phyloP scores from a whole-genome alignment of 1,140 invertebrate genomes.

The Tetragnatha versicolor region DNA sequence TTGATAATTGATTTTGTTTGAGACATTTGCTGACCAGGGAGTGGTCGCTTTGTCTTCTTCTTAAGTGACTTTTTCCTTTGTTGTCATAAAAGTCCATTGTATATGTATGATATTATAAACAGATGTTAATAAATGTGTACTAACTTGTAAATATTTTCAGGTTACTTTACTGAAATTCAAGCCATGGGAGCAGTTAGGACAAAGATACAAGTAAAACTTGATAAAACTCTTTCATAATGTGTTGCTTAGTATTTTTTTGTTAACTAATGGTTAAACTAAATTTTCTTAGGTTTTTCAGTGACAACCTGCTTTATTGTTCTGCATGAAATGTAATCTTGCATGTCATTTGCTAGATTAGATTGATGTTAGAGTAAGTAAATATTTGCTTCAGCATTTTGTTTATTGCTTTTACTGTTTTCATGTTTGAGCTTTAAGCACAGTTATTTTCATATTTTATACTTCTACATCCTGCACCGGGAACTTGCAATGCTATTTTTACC shows the following conservation, averaged over 20 bases:
- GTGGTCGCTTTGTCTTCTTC: too few species aligned
- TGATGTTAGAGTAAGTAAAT: constrained; percentile 39
- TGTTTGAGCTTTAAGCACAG: too few species aligned
- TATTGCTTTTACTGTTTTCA: not conserved
- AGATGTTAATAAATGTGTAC: too few species aligned
- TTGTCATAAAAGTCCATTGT: too few species aligned
- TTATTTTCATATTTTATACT: too few species aligned
- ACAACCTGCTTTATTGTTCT: constrained; percentile 17
- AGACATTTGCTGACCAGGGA: too few species aligned
- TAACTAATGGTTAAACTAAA: constrained; percentile 9
- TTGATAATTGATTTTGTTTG: too few species aligned
- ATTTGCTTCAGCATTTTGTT: constrained; percentile 36
- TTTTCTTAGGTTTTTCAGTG: constrained; percentile 41
- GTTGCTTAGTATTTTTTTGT: not conserved
- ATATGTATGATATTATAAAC: too few species aligned
- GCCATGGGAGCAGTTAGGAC: constrained; percentile 68
- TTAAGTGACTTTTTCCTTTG: too few species aligned
- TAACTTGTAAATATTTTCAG: constrained; percentile 61
- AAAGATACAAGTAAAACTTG: constrained; percentile 66
- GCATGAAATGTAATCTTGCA: constrained; percentile 33
- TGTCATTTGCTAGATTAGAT: constrained; percentile 26
- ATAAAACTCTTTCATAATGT: not conserved
- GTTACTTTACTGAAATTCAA: constrained; percentile 67
- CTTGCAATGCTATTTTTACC: too few species aligned
- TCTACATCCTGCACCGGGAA: too few species aligned